Conservation (phyloP, 2,888 invertebrate species). For the Drosophila vallismaia region DNA sequence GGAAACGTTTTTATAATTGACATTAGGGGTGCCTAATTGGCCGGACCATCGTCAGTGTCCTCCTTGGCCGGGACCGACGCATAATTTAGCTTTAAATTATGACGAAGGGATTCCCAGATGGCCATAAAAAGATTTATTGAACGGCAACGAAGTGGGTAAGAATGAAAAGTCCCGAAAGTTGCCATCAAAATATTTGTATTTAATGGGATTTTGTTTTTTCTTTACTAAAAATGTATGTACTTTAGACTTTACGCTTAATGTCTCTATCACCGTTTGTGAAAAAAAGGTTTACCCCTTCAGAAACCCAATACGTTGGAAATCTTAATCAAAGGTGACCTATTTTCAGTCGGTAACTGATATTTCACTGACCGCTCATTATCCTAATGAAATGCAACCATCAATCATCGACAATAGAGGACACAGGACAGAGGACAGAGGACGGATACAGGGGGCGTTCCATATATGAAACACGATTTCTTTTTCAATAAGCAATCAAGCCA, state of each 20-base stretch:
- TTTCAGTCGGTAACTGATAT: slow-evolving; percentile 34
- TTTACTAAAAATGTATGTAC: no score
- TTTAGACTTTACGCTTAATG: neutral
- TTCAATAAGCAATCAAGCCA: slow-evolving; percentile 47
- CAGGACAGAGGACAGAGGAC: slow-evolving; percentile 17
- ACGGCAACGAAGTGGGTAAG: neutral
- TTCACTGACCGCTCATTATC: slow-evolving; percentile 44
- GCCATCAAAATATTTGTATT: neutral
- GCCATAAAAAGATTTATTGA: neutral
- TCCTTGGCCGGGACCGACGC: slow-evolving; percentile 20
- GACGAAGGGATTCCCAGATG: slow-evolving; percentile 17
- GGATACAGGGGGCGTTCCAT: neutral
- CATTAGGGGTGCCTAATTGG: slow-evolving; percentile 63
- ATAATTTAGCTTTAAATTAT: slow-evolving; percentile 40
- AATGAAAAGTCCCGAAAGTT: neutral
- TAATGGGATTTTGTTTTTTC: neutral
- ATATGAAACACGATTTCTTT: slow-evolving; percentile 34
- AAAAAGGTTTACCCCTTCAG: neutral
- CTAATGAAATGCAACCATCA: slow-evolving; percentile 55
- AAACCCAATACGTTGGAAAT: slow-evolving; percentile 16
- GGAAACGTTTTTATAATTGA: slow-evolving; percentile 47
- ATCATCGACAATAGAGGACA: slow-evolving; percentile 42
- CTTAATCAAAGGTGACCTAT: slow-evolving; percentile 20
- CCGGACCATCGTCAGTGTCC: slow-evolving; percentile 30
- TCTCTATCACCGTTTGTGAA: neutral